phyloP scores from a whole-genome alignment of 1,140 invertebrate species.

The Drosophila pachea region DNA sequence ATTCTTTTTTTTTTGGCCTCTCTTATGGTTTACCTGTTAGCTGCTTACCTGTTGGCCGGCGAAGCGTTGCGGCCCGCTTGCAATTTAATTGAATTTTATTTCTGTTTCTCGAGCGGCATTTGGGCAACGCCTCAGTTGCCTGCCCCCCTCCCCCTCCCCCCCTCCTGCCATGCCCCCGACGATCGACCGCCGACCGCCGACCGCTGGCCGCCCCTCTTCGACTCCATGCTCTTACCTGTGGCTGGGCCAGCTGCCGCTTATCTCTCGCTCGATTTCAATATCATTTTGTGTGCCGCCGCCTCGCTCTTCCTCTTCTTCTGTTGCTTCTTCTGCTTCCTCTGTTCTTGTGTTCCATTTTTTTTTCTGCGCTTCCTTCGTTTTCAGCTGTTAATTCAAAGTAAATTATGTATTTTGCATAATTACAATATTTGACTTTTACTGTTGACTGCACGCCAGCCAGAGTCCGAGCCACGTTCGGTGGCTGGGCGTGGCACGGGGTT shows the following conservation, averaged over 20 bases:
- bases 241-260: conserved; percentile 36
- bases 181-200: no score
- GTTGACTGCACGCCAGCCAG: conserved; percentile 64
- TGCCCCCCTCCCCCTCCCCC: no score
- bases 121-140: conserved; percentile 57
- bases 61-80: conserved; percentile 55
- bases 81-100: conserved; percentile 77
- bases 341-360: conserved; percentile 5
- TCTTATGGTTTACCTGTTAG: conserved; percentile 30
- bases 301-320: conserved; percentile 11
- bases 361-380: conserved; percentile 40
- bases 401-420: conserved; percentile 78
- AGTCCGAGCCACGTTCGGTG: neutral
- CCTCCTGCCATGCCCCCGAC: conserved; percentile 21
- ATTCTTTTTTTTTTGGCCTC: conserved; percentile 17
- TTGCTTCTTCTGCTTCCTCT: conserved; percentile 9
- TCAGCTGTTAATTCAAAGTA: conserved; percentile 77
- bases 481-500: neutral
- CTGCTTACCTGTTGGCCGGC: conserved; percentile 55
- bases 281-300: conserved; percentile 32
- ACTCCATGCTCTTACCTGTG: conserved; percentile 13
- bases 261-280: conserved; percentile 64
- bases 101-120: conserved; percentile 67
- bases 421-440: conserved; percentile 77
- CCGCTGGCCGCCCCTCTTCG: no score